Percentiles rank a stretch among this genome's conserved stretches.
These are phyloP conservation scores for Biston stratarius DNA, from an alignment of 2,888 invertebrate genomes.

Conservation along the genomic window DNA sequence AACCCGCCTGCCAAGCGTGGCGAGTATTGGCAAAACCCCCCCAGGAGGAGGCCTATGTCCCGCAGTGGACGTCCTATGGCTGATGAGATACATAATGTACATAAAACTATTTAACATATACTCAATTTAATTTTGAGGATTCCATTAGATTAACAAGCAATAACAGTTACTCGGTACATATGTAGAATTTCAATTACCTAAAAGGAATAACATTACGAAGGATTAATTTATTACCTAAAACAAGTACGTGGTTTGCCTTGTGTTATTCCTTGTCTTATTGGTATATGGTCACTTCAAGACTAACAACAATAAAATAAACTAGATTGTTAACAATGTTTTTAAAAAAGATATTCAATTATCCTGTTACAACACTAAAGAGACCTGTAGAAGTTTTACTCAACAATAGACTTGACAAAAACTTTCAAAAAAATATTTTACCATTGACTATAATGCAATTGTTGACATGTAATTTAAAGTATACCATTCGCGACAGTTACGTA, in stretches of 20 bases:
- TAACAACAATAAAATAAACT: background rate
- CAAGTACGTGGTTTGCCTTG: background rate
- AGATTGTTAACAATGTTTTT: too few species aligned
- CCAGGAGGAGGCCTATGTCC: too few species aligned
- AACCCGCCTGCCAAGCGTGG: too few species aligned
- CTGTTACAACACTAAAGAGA: background rate
- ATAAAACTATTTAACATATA: too few species aligned
- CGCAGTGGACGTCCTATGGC: too few species aligned
- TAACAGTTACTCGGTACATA: too few species aligned
- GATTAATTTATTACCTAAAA: background rate
- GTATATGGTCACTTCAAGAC: background rate
- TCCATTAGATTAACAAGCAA: too few species aligned
- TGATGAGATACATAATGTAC: too few species aligned
- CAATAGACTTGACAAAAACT: constrained; percentile 11
- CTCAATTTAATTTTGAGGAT: too few species aligned
- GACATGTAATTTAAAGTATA: constrained; percentile 6
- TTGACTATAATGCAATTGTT: constrained; percentile 3
- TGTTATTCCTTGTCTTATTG: background rate
- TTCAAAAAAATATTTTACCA: constrained; percentile 8
- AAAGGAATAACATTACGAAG: background rate
- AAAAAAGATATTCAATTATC: background rate
- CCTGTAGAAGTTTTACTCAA: constrained; percentile 5
- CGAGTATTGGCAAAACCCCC: too few species aligned
- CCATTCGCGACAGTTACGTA: background rate
- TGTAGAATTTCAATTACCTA: background rate